Evolutionary conservation across 1,140 invertebrate genomes (phyloP).

Genomic region (Listronotus bonariensis): DNA sequence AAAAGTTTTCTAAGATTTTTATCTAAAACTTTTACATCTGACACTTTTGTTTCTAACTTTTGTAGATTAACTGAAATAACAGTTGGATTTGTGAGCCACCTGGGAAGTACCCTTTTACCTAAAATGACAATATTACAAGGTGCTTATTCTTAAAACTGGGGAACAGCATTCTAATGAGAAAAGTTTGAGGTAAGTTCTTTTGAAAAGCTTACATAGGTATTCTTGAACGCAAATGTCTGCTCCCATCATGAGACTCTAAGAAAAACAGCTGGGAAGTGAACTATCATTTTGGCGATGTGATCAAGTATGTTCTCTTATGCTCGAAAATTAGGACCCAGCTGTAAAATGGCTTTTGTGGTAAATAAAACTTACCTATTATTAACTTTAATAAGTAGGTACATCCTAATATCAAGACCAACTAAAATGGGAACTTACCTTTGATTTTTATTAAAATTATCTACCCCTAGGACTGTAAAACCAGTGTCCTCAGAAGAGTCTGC

Average conservation of each 20-base stretch:
- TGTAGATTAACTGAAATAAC: conserved; percentile 74
- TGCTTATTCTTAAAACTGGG: too few species aligned
- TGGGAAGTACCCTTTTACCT: conserved; percentile 71
- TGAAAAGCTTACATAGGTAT: too few species aligned
- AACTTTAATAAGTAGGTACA: conserved; percentile 1
- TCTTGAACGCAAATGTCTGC: too few species aligned
- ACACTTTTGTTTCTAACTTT: conserved; percentile 62
- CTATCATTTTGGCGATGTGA: too few species aligned
- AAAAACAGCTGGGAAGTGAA: too few species aligned
- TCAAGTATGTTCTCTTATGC: too few species aligned
- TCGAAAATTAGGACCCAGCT: too few species aligned
- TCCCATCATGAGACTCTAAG: too few species aligned
- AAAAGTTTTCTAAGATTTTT: conserved; percentile 67
- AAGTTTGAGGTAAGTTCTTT: too few species aligned
- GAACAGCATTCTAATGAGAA: too few species aligned
- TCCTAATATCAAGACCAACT: neutral
- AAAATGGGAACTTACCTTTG: conserved; percentile 39
- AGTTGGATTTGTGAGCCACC: conserved; percentile 84
- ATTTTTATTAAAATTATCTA: conserved; percentile 40
- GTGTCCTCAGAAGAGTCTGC: conserved; percentile 32
- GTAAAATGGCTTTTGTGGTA: too few species aligned
- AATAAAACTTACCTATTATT: conserved; percentile 9
- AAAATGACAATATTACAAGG: too few species aligned
- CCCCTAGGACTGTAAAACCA: conserved; percentile 51
- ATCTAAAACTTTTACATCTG: conserved; percentile 66